Percentiles rank a stretch among this genome's conserved stretches.
phyloP scores from a whole-genome alignment of 2,888 invertebrate genomes.

The Hemistola chrysoprasaria region DNA sequence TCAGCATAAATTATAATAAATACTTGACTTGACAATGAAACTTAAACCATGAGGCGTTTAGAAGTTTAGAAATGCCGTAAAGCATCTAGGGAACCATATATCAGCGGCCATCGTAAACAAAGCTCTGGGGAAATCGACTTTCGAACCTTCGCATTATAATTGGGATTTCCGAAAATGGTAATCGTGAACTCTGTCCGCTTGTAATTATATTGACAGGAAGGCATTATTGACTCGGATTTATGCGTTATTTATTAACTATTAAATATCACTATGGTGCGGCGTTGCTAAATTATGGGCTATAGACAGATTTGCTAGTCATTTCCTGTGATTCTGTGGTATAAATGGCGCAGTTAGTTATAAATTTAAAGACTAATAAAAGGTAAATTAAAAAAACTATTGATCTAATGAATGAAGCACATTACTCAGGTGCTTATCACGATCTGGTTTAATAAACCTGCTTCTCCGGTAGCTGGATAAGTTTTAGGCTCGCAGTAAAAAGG shows the following conservation, averaged over 20 bases:
- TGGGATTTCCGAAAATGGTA: constrained; percentile 52
- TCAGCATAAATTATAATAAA: constrained; percentile 55
- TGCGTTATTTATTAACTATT: constrained; percentile 19
- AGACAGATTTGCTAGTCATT: constrained; percentile 13
- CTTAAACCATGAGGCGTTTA: constrained; percentile 21
- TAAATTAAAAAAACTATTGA: too few relatives aligned
- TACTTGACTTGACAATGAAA: constrained; percentile 39
- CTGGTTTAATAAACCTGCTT: too few relatives aligned
- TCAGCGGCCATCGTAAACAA: constrained; percentile 48
- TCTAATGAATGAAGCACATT: too few relatives aligned
- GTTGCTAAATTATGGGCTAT: constrained; percentile 10
- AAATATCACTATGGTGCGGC: constrained; percentile 11
- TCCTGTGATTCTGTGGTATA: constrained; percentile 11
- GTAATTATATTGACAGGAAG: constrained; percentile 27
- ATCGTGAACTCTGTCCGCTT: constrained; percentile 32
- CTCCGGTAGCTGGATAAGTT: too few relatives aligned
- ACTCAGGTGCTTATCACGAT: too few relatives aligned
- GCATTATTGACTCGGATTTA: constrained; percentile 17
- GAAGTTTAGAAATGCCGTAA: constrained; percentile 28
- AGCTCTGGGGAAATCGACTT: constrained; percentile 46
- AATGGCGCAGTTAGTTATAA: constrained; percentile 8
- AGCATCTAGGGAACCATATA: constrained; percentile 50
- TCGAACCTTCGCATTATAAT: constrained; percentile 48
- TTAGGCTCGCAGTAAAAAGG: too few relatives aligned
- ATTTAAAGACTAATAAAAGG: neutral